A percentile compares a stretch with the other conserved stretches of the same genome.
Evolutionary conservation across 2,113 vertebrate species (phyloP).

Genomic region (Dasyurus viverrinus): DNA sequence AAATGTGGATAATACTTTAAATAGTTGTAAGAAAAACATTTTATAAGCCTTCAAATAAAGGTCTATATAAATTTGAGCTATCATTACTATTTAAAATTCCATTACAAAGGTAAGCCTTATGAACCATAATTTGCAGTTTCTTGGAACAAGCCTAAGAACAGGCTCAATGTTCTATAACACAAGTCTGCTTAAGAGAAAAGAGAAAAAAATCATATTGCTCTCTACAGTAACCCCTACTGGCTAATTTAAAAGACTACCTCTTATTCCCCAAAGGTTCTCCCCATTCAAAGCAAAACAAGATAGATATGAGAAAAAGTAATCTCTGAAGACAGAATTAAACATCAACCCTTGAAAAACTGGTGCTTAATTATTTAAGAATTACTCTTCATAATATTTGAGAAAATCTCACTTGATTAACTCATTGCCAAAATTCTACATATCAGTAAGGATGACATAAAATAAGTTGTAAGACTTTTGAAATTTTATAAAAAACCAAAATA

Average conservation of each 20-base stretch:
- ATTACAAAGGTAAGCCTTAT: not conserved
- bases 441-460: constrained; percentile 45
- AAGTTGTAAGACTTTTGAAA: constrained; percentile 9
- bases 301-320: constrained; percentile 61
- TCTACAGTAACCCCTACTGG: constrained; percentile 72
- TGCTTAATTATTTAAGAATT: not conserved
- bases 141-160: constrained; percentile 10
- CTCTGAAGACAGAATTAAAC: constrained; percentile 54
- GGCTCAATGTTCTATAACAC: constrained; percentile 35
- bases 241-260: constrained; percentile 75
- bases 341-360: not conserved
- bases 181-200: constrained; percentile 60
- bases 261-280: constrained; percentile 67
- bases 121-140: not conserved
- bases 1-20: not conserved
- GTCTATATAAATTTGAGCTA: not conserved
- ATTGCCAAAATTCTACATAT: constrained; percentile 43
- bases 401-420: constrained; percentile 37
- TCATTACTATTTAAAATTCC: constrained; percentile 37
- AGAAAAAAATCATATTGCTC: constrained; percentile 70
- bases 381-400: constrained; percentile 31
- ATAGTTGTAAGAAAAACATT: not conserved
- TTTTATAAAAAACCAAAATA: constrained; percentile 14
- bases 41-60: not conserved
- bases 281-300: constrained; percentile 70